Conservation (phyloP, 30 jellyfish, hydroid and myxozoan species). For the Sanderia malayensis region DNA sequence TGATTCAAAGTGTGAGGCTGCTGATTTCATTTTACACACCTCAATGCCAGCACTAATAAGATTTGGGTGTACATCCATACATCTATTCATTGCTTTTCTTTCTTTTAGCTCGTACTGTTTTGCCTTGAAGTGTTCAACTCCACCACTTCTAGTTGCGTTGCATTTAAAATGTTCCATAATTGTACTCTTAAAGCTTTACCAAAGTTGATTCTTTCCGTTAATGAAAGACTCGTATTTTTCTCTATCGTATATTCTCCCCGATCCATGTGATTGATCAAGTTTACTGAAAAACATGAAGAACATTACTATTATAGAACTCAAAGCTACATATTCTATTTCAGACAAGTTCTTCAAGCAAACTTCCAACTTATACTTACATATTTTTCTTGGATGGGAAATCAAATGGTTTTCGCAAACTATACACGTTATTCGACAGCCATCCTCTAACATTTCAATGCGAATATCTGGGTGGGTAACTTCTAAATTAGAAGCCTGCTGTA, state of each 20-base stretch:
- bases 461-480: no score
- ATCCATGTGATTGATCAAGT: neutral
- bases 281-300: neutral
- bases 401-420: no score
- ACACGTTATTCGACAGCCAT: no score
- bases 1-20: slow-evolving; percentile 20
- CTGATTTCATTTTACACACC: slow-evolving; percentile 34
- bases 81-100: neutral
- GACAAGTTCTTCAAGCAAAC: neutral
- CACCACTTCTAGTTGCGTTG: neutral
- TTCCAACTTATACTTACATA: no score
- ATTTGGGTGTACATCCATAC: slow-evolving; percentile 2
- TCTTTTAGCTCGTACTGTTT: slow-evolving; percentile 16
- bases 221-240: neutral
- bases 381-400: no score
- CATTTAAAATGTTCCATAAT: neutral
- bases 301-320: neutral
- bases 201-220: neutral
- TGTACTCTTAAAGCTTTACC: slow-evolving; percentile 13
- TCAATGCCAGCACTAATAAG: slow-evolving; percentile 14
- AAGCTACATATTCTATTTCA: neutral
- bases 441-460: no score
- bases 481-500: no score
- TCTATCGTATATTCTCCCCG: neutral
- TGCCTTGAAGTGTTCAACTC: slow-evolving; percentile 8